These are phyloP conservation scores for Nycteola revayana DNA, from an alignment of 2,888 invertebrate genomes.

Conservation along the genomic window DNA sequence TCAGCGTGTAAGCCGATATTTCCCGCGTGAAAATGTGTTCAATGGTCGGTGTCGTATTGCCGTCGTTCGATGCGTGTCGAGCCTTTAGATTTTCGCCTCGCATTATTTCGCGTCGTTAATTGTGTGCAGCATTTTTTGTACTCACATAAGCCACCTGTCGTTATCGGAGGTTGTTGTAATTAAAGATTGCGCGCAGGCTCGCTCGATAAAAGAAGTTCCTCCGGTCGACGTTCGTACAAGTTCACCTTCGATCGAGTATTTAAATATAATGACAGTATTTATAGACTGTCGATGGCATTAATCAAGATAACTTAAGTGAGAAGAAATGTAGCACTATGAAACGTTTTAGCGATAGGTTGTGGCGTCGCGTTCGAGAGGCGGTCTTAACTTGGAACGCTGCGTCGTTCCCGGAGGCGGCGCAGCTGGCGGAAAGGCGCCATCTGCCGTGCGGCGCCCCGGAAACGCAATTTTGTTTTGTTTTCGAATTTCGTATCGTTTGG, in stretches of 20 bases:
- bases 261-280: slow-evolving; percentile 35
- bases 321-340: slow-evolving; percentile 3
- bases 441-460: slow-evolving; percentile 72
- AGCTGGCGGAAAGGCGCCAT: slow-evolving; percentile 82
- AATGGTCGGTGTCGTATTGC: slow-evolving; percentile 76
- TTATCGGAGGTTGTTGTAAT: slow-evolving; percentile 56
- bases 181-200: slow-evolving; percentile 59
- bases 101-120: slow-evolving; percentile 81
- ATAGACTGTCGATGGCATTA: slow-evolving; percentile 21
- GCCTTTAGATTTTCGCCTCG: slow-evolving; percentile 78
- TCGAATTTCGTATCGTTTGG: slow-evolving; percentile 49
- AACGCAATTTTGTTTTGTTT: slow-evolving; percentile 72
- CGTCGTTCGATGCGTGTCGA: slow-evolving; percentile 56
- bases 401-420: slow-evolving; percentile 48
- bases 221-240: slow-evolving; percentile 43
- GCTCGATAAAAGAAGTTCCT: slow-evolving; percentile 47
- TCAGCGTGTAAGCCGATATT: slow-evolving; percentile 73
- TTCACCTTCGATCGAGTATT: slow-evolving; percentile 55
- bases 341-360: background rate
- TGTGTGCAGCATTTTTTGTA: slow-evolving; percentile 65
- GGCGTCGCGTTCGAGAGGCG: slow-evolving; percentile 33
- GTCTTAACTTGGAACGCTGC: slow-evolving; percentile 45
- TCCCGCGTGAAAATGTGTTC: slow-evolving; percentile 75
- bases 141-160: slow-evolving; percentile 74
- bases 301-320: slow-evolving; percentile 12